Percentiles rank a stretch among this genome's conserved stretches.
phyloP scores from a whole-genome alignment of 30 jellyfish, hydroid and myxozoan genomes.

The Morbakka virulenta region DNA sequence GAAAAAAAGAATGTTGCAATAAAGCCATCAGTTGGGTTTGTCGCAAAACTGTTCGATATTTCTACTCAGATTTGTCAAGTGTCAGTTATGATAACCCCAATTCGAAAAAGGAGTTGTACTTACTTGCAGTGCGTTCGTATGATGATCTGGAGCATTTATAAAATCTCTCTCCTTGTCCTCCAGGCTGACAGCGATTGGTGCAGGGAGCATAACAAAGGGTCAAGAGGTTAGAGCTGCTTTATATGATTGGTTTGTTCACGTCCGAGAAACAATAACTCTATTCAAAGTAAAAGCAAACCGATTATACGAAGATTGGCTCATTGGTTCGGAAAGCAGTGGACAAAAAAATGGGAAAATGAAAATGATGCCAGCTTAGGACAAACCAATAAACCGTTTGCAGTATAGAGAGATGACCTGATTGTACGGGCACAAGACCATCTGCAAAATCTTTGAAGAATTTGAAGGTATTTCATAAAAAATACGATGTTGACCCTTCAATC shows the following conservation, averaged over 20 bases:
- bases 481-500: conserved; percentile 75
- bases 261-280: conserved; percentile 32
- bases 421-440: too few relatives aligned
- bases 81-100: conserved; percentile 40
- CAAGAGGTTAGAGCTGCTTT: conserved; percentile 45
- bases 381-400: conserved; percentile 59
- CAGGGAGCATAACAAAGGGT: conserved; percentile 5
- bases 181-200: conserved; percentile 24
- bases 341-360: conserved; percentile 50
- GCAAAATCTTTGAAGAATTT: too few relatives aligned
- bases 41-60: conserved; percentile 69
- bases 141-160: not conserved
- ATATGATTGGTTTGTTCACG: conserved; percentile 42
- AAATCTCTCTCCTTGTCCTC: conserved; percentile 21
- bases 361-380: conserved; percentile 51
- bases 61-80: conserved; percentile 62
- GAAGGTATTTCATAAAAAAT: too few relatives aligned
- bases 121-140: conserved; percentile 55
- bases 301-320: conserved; percentile 68
- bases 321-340: conserved; percentile 40
- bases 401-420: conserved; percentile 40
- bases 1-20: conserved; percentile 36
- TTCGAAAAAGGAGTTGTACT: conserved; percentile 52
- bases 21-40: conserved; percentile 52
- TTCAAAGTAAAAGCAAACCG: conserved; percentile 41